A percentile compares a stretch with the other conserved stretches of the same genome.
phyloP scores from a whole-genome alignment of 92 coral and sea anemone species.

The Palythoa grandiflora region DNA sequence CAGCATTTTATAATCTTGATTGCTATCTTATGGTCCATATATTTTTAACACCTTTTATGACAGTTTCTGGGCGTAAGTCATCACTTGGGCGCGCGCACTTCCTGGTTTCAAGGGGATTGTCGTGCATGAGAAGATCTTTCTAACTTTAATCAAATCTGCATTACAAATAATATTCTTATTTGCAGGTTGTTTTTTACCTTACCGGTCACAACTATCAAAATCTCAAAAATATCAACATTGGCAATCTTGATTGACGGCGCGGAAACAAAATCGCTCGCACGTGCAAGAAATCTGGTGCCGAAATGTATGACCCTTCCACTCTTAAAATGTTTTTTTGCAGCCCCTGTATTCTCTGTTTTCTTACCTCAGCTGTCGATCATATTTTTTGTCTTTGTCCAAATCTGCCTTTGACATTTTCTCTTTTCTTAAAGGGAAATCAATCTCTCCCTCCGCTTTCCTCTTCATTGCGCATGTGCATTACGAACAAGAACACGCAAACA shows the following conservation, averaged over 20 bases:
- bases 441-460: slow-evolving; percentile 89
- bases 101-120: too few species aligned
- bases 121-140: not conserved
- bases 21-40: too few species aligned
- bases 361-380: slow-evolving; percentile 98
- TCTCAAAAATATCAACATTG: not conserved
- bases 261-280: slow-evolving; percentile 16
- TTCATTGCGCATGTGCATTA: slow-evolving; percentile 93
- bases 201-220: not conserved
- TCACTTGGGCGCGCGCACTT: too few species aligned
- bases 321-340: not conserved
- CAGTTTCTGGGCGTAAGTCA: too few species aligned
- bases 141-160: not conserved
- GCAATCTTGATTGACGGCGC: slow-evolving; percentile 28
- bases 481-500: slow-evolving; percentile 34
- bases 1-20: too few species aligned
- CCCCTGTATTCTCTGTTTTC: slow-evolving; percentile 7
- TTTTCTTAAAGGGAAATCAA: slow-evolving; percentile 75
- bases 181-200: too few species aligned
- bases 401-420: slow-evolving; percentile 92
- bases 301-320: not conserved
- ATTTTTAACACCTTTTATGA: too few species aligned
- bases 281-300: not conserved
- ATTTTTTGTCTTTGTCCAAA: slow-evolving; percentile 95
- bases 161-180: not conserved